Evolutionary conservation across 2,113 vertebrate species (phyloP).

Genomic region (Pollachius pollachius): DNA sequence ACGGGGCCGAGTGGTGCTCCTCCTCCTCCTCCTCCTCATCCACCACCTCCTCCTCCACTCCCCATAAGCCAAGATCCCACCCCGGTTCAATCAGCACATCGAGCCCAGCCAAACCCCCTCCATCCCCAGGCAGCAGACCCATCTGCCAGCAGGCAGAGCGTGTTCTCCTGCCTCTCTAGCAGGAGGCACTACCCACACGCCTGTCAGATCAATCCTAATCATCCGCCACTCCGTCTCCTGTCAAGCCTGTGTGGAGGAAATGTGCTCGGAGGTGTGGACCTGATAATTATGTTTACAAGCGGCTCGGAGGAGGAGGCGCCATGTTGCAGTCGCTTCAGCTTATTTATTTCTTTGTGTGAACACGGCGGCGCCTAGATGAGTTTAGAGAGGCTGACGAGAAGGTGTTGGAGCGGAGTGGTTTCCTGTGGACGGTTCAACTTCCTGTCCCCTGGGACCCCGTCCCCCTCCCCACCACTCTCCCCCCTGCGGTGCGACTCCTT

Average conservation of each 20-base stretch:
- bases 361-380: neutral
- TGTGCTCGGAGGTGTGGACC: constrained; percentile 26
- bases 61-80: constrained; percentile 46
- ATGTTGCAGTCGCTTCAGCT: too few species aligned
- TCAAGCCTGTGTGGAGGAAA: constrained; percentile 31
- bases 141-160: constrained; percentile 67
- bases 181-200: constrained; percentile 42
- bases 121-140: constrained; percentile 53
- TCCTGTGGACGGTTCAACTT: constrained; percentile 34
- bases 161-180: constrained; percentile 48
- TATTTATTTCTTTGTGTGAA: too few species aligned
- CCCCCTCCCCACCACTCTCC: too few species aligned
- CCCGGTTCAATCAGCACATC: constrained; percentile 46
- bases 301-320: constrained; percentile 50
- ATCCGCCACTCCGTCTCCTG: constrained; percentile 56
- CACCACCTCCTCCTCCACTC: constrained; percentile 16
- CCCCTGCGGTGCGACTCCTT: constrained; percentile 6
- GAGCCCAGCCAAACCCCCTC: constrained; percentile 33
- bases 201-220: constrained; percentile 51
- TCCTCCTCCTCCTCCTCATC: constrained; percentile 11
- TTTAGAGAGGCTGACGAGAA: constrained; percentile 14
- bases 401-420: constrained; percentile 32
- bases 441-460: constrained; percentile 21
- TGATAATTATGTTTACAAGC: constrained; percentile 20
- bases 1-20: constrained; percentile 10